Evolutionary conservation across 2,888 invertebrate species (phyloP).

Genomic region (Rapana venosa): DNA sequence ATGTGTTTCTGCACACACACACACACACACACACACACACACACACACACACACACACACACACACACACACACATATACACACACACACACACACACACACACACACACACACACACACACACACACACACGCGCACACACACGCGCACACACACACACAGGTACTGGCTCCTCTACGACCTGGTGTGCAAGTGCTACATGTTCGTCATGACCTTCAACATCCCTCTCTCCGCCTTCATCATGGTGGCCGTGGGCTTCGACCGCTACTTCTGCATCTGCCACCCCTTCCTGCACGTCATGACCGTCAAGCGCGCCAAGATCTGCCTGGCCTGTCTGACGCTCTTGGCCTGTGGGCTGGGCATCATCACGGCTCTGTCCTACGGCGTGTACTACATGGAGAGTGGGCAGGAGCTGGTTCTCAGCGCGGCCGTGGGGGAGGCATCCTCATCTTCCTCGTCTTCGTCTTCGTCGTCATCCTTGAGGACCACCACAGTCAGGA

Average conservation of each 20-base stretch:
- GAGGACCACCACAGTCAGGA: not conserved
- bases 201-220: constrained; percentile 70
- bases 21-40: constrained; percentile 5
- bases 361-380: constrained; percentile 61
- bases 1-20: not conserved
- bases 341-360: constrained; percentile 54
- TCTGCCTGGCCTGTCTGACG: constrained; percentile 57
- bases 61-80: not conserved
- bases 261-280: constrained; percentile 74
- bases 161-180: constrained; percentile 60
- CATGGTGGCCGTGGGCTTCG: constrained; percentile 74
- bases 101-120: not conserved
- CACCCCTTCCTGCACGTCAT: constrained; percentile 61
- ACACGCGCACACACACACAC: not conserved
- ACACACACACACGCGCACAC: not conserved
- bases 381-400: constrained; percentile 57
- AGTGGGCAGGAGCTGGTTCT: not conserved
- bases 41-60: not conserved
- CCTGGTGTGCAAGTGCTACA: constrained; percentile 67
- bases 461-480: not conserved
- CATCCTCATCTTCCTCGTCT: not conserved
- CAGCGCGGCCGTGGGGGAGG: not conserved
- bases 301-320: constrained; percentile 54
- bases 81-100: not conserved
- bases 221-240: constrained; percentile 73